These are phyloP conservation scores for Carapus acus DNA, from an alignment of 2,797 vertebrate species.

Conservation along the genomic window DNA sequence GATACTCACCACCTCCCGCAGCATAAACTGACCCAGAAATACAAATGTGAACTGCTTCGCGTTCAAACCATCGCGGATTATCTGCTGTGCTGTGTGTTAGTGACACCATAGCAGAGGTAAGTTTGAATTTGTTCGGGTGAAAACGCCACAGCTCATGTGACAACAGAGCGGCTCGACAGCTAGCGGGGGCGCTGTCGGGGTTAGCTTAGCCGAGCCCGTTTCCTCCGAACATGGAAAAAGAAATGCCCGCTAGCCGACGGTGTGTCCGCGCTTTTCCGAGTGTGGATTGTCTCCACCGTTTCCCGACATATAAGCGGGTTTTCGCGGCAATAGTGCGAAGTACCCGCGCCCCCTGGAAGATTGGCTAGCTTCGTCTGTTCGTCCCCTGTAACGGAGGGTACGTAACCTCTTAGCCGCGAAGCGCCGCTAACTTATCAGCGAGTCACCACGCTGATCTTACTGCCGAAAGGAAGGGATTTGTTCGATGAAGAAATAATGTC, in stretches of 20 bases:
- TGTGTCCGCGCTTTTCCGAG: neutral
- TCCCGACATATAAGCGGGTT: fast-evolving
- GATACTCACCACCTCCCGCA: conserved; percentile 45
- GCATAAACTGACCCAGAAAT: conserved; percentile 40
- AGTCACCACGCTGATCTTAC: neutral
- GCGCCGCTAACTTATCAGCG: conserved; percentile 28
- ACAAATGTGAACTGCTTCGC: conserved; percentile 65
- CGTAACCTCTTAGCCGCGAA: conserved; percentile 29
- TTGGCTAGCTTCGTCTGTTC: conserved; percentile 11
- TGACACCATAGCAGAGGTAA: conserved; percentile 62
- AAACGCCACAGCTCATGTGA: conserved; percentile 37
- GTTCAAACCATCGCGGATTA: conserved; percentile 49
- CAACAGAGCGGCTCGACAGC: conserved; percentile 31
- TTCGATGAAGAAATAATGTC: no score
- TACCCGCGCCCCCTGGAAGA: conserved; percentile 1
- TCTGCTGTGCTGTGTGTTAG: conserved; percentile 47
- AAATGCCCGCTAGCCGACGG: conserved; percentile 19
- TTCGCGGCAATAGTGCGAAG: neutral
- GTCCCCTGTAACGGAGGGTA: conserved; percentile 32
- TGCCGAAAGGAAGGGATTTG: no score
- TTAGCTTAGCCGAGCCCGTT: conserved; percentile 41
- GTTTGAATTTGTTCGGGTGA: conserved; percentile 20
- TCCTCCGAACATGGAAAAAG: conserved; percentile 65
- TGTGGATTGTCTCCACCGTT: fast-evolving
- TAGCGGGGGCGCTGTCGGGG: conserved; percentile 22